Evolutionary conservation across 2,888 invertebrate genomes (phyloP).

Genomic region (Drosophila robusta): DNA sequence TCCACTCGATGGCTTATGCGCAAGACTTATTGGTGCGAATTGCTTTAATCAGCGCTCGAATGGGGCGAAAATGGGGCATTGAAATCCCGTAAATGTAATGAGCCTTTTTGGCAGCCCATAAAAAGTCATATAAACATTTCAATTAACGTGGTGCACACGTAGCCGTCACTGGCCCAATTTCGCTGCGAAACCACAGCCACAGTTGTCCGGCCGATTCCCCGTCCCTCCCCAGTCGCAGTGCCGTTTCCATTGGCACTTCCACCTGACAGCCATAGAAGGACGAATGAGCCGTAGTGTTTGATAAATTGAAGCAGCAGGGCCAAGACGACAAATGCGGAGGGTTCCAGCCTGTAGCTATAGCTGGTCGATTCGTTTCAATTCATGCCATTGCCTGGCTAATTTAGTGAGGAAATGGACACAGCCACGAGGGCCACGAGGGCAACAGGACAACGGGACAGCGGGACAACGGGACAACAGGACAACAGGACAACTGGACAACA

Average conservation of each 20-base stretch:
- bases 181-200: conserved; percentile 6
- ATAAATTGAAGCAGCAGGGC: conserved; percentile 72
- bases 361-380: conserved; percentile 71
- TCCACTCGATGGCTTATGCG: conserved; percentile 31
- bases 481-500: conserved; percentile 8
- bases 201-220: conserved; percentile 1
- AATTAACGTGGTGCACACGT: conserved; percentile 75
- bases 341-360: conserved; percentile 25
- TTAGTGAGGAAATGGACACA: conserved; percentile 77
- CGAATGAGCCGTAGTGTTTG: conserved; percentile 77
- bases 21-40: conserved; percentile 66
- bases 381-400: conserved; percentile 79
- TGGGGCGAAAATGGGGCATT: conserved; percentile 48
- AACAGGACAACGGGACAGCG: conserved; percentile 15
- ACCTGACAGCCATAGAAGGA: conserved; percentile 62
- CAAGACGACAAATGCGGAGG: conserved; percentile 46
- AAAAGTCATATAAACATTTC: conserved; percentile 81
- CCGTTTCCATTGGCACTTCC: conserved; percentile 13
- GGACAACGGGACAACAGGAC: conserved; percentile 10
- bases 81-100: conserved; percentile 75
- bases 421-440: conserved; percentile 37
- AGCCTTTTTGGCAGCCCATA: conserved; percentile 78
- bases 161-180: conserved; percentile 34
- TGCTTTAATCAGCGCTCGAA: conserved; percentile 66
- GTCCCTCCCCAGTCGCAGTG: not conserved